Evolutionary conservation across 2,113 vertebrate species (phyloP), one percentile per base, ranked within the genome.

Genomic region (Origma solitaria): DNA sequence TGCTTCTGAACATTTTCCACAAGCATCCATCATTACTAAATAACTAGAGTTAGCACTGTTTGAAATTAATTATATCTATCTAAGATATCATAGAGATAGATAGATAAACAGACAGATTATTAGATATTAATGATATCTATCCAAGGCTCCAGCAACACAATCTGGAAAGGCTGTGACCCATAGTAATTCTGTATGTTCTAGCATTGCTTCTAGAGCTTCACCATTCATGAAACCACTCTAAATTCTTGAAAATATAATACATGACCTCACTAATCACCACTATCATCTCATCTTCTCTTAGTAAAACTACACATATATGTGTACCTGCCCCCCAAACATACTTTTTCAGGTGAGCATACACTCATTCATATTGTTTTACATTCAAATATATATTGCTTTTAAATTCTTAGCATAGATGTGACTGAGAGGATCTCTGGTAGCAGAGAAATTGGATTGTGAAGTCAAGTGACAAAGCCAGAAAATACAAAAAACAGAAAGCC

Each of bases 371-470:
- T 96, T 97, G 94, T 95, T 97, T 95, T 96, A 94, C 79, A 95
- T 96, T 97, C 97, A 97, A 98, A 98, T 97, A 97, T 91, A 97
- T 96, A 97, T 95, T 97, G 93, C 95, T 97, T 98, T 96, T 96
- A 97, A 97, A 97, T 97, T 97, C 96, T 96, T 98, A 97, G 97
- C 92, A 71, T 62, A 93, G 82, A 92, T 97, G 76, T 95, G 95
- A 97, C 78, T 83, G 92, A 97, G 83, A 97, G 54, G 56, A 96
- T 69, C 57, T 92, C 94, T 96, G 82, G 81, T 93, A 97, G 88
- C 58, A 82, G 64, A 97, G 82, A 97, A 98, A 98, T 98, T 97
- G 98, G 95, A 97, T 97, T 97, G 97, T 97, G 97, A 98, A 98
- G 93, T 97, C 95, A 97, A 97, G 95, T 97, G 96, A 97, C 88